Conservation (phyloP, 2,113 vertebrate species). For the Eubucco bourcierii region DNA sequence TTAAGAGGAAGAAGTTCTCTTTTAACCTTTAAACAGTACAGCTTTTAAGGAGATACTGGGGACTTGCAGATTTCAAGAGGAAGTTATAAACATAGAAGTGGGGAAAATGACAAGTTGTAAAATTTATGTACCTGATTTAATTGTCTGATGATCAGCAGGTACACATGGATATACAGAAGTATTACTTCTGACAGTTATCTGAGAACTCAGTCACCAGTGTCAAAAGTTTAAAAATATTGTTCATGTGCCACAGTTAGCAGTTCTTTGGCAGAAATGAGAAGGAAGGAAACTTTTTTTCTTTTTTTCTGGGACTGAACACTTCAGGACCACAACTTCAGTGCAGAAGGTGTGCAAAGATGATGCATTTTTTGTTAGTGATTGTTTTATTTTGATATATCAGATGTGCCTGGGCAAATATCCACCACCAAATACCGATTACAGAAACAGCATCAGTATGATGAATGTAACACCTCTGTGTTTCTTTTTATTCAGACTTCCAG, state of each 20-base stretch:
- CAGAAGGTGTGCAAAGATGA: neutral
- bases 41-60: neutral
- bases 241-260: neutral
- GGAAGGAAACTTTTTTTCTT: neutral
- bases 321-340: neutral
- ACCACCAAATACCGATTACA: neutral
- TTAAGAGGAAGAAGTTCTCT: conserved; percentile 20
- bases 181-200: neutral
- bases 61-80: neutral
- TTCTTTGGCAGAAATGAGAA: neutral
- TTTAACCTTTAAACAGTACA: neutral
- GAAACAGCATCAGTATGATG: neutral
- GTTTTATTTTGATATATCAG: neutral
- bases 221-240: neutral
- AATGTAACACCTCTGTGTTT: neutral
- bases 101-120: neutral
- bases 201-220: neutral
- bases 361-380: neutral
- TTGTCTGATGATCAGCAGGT: neutral
- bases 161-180: rapidly evolving
- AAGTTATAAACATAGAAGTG: neutral
- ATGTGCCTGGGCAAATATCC: neutral
- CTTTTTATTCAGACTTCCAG: conserved; percentile 75
- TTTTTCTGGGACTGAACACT: neutral
- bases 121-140: neutral